These are phyloP conservation scores for Montipora foliosa DNA, from an alignment of 64 coral and sea anemone genomes.

Conservation along the genomic window DNA sequence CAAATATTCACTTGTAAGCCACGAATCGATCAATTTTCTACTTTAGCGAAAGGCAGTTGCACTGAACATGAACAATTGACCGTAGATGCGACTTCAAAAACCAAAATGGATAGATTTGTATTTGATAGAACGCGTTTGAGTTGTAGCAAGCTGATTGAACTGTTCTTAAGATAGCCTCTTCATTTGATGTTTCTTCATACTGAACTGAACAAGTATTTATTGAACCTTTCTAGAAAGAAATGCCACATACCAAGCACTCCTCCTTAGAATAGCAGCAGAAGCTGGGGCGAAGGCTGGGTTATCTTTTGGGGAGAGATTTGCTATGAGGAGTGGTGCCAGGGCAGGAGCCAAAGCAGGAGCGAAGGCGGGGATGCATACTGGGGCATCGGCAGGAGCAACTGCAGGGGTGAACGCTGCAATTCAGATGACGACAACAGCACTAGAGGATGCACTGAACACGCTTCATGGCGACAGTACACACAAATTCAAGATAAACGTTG, in stretches of 20 bases:
- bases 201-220: background rate
- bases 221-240: background rate
- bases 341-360: slow-evolving; percentile 70
- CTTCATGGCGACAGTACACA: slow-evolving; percentile 18
- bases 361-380: slow-evolving; percentile 60
- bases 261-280: slow-evolving; percentile 35
- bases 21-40: no score
- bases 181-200: background rate
- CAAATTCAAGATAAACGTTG: slow-evolving; percentile 8
- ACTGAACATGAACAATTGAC: no score
- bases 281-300: slow-evolving; percentile 49
- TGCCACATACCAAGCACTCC: background rate
- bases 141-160: no score
- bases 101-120: no score
- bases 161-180: background rate
- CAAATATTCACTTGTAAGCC: no score
- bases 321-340: slow-evolving; percentile 31
- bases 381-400: slow-evolving; percentile 57
- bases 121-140: no score
- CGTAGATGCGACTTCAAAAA: no score
- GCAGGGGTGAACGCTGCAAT: slow-evolving; percentile 72
- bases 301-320: slow-evolving; percentile 8
- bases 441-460: slow-evolving; percentile 22
- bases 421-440: slow-evolving; percentile 2
- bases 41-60: no score